Conservation (phyloP, 2,888 invertebrate species). For the Heterodera filipjevi region DNA sequence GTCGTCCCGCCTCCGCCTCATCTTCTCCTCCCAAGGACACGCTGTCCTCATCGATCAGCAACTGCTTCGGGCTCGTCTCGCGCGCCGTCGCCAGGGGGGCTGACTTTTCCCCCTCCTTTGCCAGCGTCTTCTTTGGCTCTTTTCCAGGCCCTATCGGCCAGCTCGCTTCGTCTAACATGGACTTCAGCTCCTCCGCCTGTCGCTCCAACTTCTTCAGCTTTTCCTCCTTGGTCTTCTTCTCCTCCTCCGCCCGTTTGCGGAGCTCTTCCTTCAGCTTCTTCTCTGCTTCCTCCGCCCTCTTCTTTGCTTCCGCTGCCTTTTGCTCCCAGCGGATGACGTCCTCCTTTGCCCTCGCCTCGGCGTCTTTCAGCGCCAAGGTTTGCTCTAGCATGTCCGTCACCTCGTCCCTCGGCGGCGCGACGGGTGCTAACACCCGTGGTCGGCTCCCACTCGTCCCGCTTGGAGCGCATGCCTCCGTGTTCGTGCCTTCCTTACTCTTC, state of each 20-base stretch:
- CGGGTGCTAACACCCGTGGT: neutral
- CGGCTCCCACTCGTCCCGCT: no score
- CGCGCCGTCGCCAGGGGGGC: no score
- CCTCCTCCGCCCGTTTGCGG: neutral
- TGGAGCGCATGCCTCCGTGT: no score
- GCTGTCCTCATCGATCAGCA: no score
- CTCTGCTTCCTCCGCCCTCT: neutral
- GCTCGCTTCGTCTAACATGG: neutral
- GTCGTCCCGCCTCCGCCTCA: no score
- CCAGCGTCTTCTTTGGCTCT: neutral
- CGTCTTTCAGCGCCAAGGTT: neutral
- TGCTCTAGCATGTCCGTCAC: neutral
- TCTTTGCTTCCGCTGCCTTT: neutral
- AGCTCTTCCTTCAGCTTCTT: neutral
- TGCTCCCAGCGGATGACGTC: neutral
- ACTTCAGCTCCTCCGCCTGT: neutral
- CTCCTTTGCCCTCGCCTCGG: neutral
- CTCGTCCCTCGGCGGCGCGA: neutral
- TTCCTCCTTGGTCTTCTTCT: neutral
- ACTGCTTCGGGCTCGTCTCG: no score
- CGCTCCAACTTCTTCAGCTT: neutral
- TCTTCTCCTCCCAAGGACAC: no score
- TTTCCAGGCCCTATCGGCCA: neutral
- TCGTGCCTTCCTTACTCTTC: no score
- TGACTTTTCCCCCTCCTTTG: neutral